Evolutionary conservation across 2,113 vertebrate species (phyloP).

Genomic region (Dipodomys merriami): DNA sequence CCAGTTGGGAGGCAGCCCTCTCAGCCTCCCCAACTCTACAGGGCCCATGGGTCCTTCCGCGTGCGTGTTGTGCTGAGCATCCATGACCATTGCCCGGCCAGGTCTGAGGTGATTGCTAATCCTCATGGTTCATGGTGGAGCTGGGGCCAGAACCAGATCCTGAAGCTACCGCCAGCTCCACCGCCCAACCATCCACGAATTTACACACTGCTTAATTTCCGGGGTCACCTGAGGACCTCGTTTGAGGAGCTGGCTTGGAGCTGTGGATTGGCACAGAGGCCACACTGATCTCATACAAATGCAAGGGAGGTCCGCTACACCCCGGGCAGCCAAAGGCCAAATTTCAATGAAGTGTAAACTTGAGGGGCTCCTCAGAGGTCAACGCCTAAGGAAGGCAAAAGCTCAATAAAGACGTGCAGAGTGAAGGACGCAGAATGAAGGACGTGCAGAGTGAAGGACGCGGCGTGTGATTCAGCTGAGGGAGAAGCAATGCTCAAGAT

Average conservation of each 20-base stretch:
- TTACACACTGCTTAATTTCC: not conserved
- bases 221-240: constrained; percentile 18
- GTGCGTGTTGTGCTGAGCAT: accelerated
- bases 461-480: not conserved
- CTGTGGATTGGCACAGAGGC: not conserved
- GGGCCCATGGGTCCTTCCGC: accelerated
- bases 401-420: not conserved
- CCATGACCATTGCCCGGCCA: not conserved
- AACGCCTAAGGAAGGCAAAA: not conserved
- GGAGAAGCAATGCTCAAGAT: not conserved
- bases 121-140: accelerated
- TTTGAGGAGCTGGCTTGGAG: not conserved
- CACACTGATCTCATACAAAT: not conserved
- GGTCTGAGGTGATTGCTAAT: not conserved
- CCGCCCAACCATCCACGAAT: accelerated
- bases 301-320: not conserved
- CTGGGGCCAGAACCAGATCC: not conserved
- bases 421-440: too few relatives aligned
- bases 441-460: not conserved
- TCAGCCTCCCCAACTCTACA: not conserved
- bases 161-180: not conserved
- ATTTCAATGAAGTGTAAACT: not conserved
- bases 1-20: not conserved
- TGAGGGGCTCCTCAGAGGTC: not conserved
- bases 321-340: constrained; percentile 5